These are phyloP conservation scores for Andrena dorsata DNA, from an alignment of 2,888 invertebrate genomes.

Conservation along the genomic window DNA sequence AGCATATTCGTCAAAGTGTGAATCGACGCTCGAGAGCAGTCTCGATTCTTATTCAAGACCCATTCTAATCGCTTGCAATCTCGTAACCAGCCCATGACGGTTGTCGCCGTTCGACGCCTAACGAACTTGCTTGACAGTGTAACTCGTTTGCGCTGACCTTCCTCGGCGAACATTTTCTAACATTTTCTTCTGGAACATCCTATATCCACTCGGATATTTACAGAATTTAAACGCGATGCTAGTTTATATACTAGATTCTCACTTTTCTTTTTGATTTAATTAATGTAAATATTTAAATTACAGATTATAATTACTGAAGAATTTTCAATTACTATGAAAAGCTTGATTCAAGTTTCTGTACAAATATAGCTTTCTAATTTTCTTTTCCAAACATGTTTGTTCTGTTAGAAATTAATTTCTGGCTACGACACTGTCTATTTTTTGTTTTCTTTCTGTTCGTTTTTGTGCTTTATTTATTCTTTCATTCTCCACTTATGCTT, in stretches of 20 bases:
- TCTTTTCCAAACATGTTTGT: neutral
- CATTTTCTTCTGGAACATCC: neutral
- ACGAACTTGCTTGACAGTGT: conserved; percentile 30
- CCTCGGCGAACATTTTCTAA: neutral
- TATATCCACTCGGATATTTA: neutral
- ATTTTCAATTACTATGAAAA: neutral
- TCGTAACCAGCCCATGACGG: conserved; percentile 15
- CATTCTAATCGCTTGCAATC: conserved; percentile 21
- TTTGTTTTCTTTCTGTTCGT: neutral
- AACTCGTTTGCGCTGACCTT: neutral
- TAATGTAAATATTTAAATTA: neutral
- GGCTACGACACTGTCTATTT: neutral
- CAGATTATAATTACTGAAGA: too few relatives aligned
- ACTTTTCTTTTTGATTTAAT: neutral
- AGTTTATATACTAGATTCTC: too few relatives aligned
- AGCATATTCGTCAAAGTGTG: conserved; percentile 40
- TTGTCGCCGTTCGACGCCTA: conserved; percentile 5
- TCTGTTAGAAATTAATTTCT: neutral
- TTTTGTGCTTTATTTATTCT: conserved; percentile 9
- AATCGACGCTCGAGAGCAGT: neutral
- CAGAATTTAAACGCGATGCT: neutral
- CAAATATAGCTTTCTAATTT: neutral
- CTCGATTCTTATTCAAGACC: conserved; percentile 3
- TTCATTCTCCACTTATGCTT: conserved; percentile 14
- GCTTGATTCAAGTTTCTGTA: neutral